Evolutionary conservation across 2,113 vertebrate species (phyloP).

Genomic region (Centropristis striata): DNA sequence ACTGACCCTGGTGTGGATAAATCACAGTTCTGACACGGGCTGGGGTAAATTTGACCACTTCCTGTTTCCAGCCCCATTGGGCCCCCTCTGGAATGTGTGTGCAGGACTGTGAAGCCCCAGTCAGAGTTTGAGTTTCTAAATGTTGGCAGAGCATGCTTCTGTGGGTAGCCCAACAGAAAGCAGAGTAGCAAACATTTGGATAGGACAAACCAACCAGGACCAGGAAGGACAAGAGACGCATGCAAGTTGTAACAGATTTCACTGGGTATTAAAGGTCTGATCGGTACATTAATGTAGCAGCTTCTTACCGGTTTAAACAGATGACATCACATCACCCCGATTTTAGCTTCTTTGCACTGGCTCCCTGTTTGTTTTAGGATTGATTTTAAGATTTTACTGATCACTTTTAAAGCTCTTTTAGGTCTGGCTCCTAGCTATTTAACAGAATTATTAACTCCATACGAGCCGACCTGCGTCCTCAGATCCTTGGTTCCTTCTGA

Average conservation of each 20-base stretch:
- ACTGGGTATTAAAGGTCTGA: slow-evolving; percentile 2
- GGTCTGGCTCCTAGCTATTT: too few species aligned
- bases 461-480: too few species aligned
- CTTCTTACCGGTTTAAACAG: too few species aligned
- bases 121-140: slow-evolving; percentile 78
- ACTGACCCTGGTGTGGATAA: slow-evolving; percentile 70
- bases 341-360: too few species aligned
- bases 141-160: slow-evolving; percentile 72
- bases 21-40: slow-evolving; percentile 77
- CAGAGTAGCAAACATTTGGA: slow-evolving; percentile 47
- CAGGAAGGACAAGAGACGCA: slow-evolving; percentile 14
- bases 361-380: too few species aligned
- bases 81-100: slow-evolving; percentile 84
- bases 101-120: slow-evolving; percentile 68
- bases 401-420: too few species aligned
- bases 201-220: slow-evolving; percentile 31
- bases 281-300: too few species aligned
- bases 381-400: too few species aligned
- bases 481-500: too few species aligned
- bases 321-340: too few species aligned
- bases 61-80: slow-evolving; percentile 77
- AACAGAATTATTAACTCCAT: too few species aligned
- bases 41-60: slow-evolving; percentile 84
- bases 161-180: slow-evolving; percentile 66
- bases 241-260: neutral